Percentiles rank a stretch among this genome's conserved stretches.
phyloP scores from a whole-genome alignment of 2,797 vertebrate genomes.

The Lagorchestes hirsutus region DNA sequence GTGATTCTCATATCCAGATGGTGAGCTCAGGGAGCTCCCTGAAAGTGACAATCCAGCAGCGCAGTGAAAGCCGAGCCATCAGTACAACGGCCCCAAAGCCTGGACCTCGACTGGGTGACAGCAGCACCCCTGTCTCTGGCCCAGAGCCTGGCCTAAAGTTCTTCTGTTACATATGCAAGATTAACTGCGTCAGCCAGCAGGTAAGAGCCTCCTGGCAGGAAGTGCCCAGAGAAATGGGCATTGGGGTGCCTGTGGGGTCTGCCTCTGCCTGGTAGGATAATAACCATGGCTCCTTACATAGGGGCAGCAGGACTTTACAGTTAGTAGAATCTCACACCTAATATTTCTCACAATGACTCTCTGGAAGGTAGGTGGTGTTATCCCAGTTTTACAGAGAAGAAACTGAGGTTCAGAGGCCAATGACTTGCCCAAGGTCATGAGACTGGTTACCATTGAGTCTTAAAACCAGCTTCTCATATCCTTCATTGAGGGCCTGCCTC shows the following conservation, averaged over 20 bases:
- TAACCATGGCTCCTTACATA: not conserved
- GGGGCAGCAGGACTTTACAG: not conserved
- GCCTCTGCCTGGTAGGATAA: not conserved
- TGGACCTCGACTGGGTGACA: constrained; percentile 67
- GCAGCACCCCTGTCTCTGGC: not conserved
- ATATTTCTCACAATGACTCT: not conserved
- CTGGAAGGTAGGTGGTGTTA: not conserved
- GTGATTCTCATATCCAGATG: constrained; percentile 80
- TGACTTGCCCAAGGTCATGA: not conserved
- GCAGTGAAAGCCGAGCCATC: constrained; percentile 88
- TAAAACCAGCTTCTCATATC: not conserved
- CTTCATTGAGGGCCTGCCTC: not conserved
- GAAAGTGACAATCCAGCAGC: constrained; percentile 89
- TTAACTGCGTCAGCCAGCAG: constrained; percentile 94
- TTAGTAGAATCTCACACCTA: not conserved
- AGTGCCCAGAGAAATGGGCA: not conserved
- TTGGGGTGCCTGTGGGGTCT: not conserved
- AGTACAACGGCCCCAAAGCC: constrained; percentile 83
- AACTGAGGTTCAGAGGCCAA: not conserved
- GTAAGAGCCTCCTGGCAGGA: constrained; percentile 79
- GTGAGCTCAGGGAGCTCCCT: constrained; percentile 84
- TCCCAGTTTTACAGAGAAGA: not conserved
- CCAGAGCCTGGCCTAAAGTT: constrained; percentile 89
- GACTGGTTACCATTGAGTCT: not conserved
- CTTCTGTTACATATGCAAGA: constrained; percentile 97